These are phyloP conservation scores for Papilio protenor DNA, from an alignment of 2,888 invertebrate genomes.

Conservation along the genomic window DNA sequence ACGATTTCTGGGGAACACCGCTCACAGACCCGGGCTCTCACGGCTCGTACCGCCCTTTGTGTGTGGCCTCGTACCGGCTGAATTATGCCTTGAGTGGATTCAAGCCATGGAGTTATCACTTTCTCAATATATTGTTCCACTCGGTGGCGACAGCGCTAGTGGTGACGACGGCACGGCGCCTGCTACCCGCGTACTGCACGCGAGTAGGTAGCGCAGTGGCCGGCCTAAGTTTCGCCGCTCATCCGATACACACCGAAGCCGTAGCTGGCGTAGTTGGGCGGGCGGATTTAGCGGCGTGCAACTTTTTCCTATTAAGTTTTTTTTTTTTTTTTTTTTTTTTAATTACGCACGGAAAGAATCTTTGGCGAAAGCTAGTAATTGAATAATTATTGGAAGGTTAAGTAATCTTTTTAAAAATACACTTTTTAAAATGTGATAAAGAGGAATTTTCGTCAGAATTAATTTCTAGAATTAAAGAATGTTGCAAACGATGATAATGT, in stretches of 20 bases:
- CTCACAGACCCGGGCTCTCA: constrained; percentile 96
- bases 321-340: too few species aligned
- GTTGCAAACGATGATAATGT: too few species aligned
- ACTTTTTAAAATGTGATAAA: background rate
- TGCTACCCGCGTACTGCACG: constrained; percentile 86
- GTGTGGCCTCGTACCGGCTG: constrained; percentile 93
- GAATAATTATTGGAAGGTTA: too few species aligned
- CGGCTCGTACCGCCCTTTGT: constrained; percentile 97
- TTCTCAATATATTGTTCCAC: constrained; percentile 94
- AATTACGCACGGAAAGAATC: too few species aligned
- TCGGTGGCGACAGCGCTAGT: constrained; percentile 93
- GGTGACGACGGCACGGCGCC: constrained; percentile 89
- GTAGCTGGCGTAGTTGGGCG: constrained; percentile 98
- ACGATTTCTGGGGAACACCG: constrained; percentile 99
- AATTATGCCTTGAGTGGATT: constrained; percentile 92
- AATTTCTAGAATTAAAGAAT: background rate
- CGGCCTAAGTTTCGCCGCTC: constrained; percentile 95
- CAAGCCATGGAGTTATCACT: constrained; percentile 93
- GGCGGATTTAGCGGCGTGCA: constrained; percentile 96
- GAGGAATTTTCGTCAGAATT: background rate
- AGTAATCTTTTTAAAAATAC: too few species aligned
- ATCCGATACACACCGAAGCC: constrained; percentile 98
- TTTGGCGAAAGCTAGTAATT: too few species aligned
- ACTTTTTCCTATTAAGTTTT: constrained; percentile 95
- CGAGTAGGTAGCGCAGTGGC: constrained; percentile 89